Percentiles rank a stretch among this genome's conserved stretches.
Evolutionary conservation across 2,888 invertebrate species (phyloP).

Genomic region (Steinernema hermaphroditum): DNA sequence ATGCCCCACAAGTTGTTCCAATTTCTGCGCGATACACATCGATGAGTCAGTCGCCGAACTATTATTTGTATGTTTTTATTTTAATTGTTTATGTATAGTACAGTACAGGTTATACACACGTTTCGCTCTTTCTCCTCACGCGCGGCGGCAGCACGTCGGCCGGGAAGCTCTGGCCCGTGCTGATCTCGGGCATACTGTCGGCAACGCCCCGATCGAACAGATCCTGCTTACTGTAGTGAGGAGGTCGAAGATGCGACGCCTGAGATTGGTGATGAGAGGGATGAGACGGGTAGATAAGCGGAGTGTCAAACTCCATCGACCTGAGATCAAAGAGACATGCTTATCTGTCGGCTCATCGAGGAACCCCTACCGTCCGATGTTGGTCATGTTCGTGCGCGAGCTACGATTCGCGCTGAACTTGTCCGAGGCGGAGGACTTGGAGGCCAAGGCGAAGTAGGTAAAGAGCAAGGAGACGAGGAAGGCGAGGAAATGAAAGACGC

Average conservation of each 20-base stretch:
- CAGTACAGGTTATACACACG: slow-evolving; percentile 54
- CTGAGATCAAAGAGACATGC: slow-evolving; percentile 41
- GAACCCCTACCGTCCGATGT: slow-evolving; percentile 57
- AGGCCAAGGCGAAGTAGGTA: slow-evolving; percentile 59
- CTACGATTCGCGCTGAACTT: slow-evolving; percentile 59
- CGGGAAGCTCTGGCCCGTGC: slow-evolving; percentile 44
- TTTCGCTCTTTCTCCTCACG: slow-evolving; percentile 62
- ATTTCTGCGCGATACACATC: neutral
- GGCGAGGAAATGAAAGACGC: slow-evolving; percentile 61
- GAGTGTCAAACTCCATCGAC: slow-evolving; percentile 64
- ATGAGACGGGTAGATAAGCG: slow-evolving; percentile 54
- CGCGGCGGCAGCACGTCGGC: slow-evolving; percentile 54
- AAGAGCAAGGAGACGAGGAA: slow-evolving; percentile 62
- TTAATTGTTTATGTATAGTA: slow-evolving; percentile 4
- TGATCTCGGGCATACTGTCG: slow-evolving; percentile 63
- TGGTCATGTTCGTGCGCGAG: slow-evolving; percentile 64
- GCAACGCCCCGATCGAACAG: slow-evolving; percentile 54
- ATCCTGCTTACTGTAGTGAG: slow-evolving; percentile 47
- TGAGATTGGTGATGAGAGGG: slow-evolving; percentile 46
- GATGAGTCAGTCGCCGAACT: neutral
- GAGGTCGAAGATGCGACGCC: slow-evolving; percentile 37
- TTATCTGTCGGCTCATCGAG: neutral
- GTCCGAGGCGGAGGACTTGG: slow-evolving; percentile 53
- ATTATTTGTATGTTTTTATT: slow-evolving; percentile 24
- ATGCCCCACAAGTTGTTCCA: slow-evolving; percentile 17